phyloP scores from a whole-genome alignment of 92 coral and sea anemone genomes.

The Epizoanthus ramosus region DNA sequence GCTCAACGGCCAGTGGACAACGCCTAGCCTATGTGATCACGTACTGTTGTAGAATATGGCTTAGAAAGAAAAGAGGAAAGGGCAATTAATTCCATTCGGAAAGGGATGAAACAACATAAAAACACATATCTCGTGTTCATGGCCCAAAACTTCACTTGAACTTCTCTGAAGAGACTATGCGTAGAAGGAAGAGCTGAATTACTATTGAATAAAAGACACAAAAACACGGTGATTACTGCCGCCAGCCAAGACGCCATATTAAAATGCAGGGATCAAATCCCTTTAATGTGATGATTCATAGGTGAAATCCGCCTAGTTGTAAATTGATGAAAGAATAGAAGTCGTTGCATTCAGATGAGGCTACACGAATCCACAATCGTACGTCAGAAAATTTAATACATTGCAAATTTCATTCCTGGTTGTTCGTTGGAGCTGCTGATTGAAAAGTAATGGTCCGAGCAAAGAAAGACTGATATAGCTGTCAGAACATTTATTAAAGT shows the following conservation, averaged over 20 bases:
- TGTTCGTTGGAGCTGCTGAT: background rate
- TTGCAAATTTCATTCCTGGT: background rate
- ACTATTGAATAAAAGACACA: too few species aligned
- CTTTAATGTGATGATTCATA: background rate
- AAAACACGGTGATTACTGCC: too few species aligned
- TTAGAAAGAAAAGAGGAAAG: too few species aligned
- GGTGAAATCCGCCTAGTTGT: background rate
- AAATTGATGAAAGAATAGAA: background rate
- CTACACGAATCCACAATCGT: slow-evolving; percentile 1
- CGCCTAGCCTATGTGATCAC: too few species aligned
- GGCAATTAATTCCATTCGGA: too few species aligned
- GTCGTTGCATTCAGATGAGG: background rate
- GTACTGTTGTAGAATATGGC: too few species aligned
- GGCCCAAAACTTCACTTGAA: too few species aligned
- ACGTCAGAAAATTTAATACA: slow-evolving; percentile 1
- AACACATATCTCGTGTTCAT: too few species aligned
- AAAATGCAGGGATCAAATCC: background rate
- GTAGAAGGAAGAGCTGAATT: too few species aligned
- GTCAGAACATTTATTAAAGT: slow-evolving; percentile 10
- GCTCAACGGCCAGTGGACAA: too few species aligned
- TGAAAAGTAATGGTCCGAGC: background rate
- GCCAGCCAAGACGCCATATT: background rate
- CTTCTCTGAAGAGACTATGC: too few species aligned
- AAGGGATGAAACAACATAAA: too few species aligned
- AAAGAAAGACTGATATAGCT: background rate